Evolutionary conservation across 2,113 vertebrate genomes (phyloP).

Genomic region (Colinus virginianus): DNA sequence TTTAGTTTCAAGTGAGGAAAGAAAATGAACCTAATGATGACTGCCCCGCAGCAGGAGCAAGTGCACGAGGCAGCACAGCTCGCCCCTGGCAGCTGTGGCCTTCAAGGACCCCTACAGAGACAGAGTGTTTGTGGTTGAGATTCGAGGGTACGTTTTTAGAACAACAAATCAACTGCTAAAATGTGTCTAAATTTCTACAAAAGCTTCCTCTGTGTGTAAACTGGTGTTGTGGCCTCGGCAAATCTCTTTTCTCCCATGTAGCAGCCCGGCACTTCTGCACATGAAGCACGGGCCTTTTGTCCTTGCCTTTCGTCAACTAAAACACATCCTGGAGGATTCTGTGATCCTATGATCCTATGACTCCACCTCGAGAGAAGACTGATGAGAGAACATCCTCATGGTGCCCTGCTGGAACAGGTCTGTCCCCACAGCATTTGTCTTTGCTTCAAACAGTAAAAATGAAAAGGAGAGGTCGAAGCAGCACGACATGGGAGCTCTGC

Average conservation of each 20-base stretch:
- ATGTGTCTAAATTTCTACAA: neutral
- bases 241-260: neutral
- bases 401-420: neutral
- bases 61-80: neutral
- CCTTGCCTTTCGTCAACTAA: neutral
- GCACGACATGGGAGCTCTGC: accelerated
- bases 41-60: accelerated
- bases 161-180: constrained; percentile 6
- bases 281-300: neutral
- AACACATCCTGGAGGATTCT: neutral
- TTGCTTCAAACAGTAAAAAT: neutral
- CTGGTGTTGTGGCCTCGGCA: neutral
- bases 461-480: neutral
- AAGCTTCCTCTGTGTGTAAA: neutral
- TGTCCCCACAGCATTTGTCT: neutral
- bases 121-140: neutral
- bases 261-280: neutral
- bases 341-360: neutral
- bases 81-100: accelerated
- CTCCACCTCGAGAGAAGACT: neutral
- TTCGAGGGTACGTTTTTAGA: neutral
- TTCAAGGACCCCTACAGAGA: neutral
- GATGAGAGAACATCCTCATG: neutral
- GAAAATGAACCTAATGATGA: neutral
- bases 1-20: neutral